Percentiles rank a stretch among this genome's conserved stretches.
phyloP scores from a whole-genome alignment of 2,888 invertebrate genomes.

The Archips crataeganus region DNA sequence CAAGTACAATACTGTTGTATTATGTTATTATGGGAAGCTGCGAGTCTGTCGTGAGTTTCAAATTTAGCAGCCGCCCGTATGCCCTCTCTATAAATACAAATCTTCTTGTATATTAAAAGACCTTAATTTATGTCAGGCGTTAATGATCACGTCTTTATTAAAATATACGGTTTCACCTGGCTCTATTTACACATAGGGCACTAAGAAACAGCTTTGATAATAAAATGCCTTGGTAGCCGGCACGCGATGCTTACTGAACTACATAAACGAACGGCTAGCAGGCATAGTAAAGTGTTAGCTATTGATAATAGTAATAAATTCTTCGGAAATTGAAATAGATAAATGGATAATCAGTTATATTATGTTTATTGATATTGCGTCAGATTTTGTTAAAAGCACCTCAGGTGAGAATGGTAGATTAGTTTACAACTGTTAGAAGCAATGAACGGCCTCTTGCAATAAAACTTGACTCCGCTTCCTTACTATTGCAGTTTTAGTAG shows the following conservation, averaged over 20 bases:
- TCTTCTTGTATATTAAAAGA: conserved; percentile 9
- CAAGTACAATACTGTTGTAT: no score
- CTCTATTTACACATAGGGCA: conserved; percentile 38
- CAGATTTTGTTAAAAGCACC: conserved; percentile 14
- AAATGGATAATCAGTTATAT: conserved; percentile 24
- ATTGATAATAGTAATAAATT: conserved; percentile 34
- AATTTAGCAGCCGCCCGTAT: not conserved
- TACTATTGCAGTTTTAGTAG: not conserved
- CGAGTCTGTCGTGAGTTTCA: conserved; percentile 8
- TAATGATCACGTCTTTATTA: conserved; percentile 41
- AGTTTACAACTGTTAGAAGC: not conserved
- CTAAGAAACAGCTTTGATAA: conserved; percentile 30
- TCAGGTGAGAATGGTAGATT: conserved; percentile 5
- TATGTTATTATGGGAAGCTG: not conserved
- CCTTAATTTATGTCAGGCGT: conserved; percentile 29
- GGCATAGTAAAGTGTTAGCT: conserved; percentile 32
- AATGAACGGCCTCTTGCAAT: not conserved
- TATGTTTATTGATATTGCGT: conserved; percentile 33
- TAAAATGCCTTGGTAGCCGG: conserved; percentile 38
- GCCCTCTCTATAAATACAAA: not conserved
- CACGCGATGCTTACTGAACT: conserved; percentile 41
- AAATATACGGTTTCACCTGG: conserved; percentile 42
- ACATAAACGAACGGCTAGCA: conserved; percentile 35
- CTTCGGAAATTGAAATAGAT: conserved; percentile 25
- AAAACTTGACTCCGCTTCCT: conserved; percentile 12